Evolutionary conservation across 1,140 invertebrate genomes (phyloP).

Genomic region (Cherax destructor): DNA sequence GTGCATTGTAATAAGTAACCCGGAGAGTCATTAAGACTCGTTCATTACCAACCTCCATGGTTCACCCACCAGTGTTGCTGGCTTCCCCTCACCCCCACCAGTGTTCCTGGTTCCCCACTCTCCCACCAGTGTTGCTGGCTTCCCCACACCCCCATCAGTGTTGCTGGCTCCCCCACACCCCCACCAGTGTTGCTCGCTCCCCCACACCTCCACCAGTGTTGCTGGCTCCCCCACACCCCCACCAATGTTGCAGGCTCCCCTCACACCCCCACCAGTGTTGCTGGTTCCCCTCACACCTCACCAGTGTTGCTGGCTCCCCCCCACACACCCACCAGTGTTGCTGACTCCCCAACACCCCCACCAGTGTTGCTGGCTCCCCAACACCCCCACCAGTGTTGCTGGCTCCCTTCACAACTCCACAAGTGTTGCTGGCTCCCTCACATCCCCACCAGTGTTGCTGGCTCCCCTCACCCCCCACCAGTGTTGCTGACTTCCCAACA

Average conservation of each 20-base stretch:
- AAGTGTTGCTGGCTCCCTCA: too few relatives aligned
- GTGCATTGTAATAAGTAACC: constrained; percentile 57
- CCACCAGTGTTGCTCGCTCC: too few relatives aligned
- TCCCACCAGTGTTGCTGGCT: not conserved
- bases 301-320: not conserved
- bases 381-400: too few relatives aligned
- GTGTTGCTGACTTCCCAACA: too few relatives aligned
- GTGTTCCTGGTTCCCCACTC: not conserved
- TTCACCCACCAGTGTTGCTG: too few relatives aligned
- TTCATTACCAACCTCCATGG: constrained; percentile 20
- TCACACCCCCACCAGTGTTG: not conserved
- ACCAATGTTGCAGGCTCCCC: too few relatives aligned
- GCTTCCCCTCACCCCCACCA: not conserved
- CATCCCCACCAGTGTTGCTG: too few relatives aligned
- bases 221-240: too few relatives aligned
- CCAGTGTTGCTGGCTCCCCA: not conserved
- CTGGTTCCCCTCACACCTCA: not conserved
- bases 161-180: not conserved
- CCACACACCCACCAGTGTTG: not conserved
- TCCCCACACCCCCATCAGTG: not conserved
- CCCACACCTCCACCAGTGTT: too few relatives aligned
- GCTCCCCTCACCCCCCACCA: too few relatives aligned
- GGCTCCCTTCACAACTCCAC: too few relatives aligned
- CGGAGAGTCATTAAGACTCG: constrained; percentile 36
- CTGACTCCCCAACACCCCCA: not conserved